Evolutionary conservation across 2,888 invertebrate species (phyloP), one percentile per base, ranked within the genome.

Genomic region (Melieria picta): DNA sequence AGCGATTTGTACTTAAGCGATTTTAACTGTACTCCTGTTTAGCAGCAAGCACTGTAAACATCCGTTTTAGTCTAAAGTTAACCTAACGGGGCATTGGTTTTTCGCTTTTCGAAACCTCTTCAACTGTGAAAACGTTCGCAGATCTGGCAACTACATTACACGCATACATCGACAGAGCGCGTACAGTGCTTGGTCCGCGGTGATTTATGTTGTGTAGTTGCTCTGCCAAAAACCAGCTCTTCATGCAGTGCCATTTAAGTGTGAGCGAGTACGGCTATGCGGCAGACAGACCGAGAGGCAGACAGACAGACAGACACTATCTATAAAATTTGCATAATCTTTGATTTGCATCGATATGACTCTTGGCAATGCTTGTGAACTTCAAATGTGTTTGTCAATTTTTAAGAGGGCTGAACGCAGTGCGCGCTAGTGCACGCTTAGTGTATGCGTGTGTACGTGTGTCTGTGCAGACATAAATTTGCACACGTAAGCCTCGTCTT

Each of bases 301-400:
- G 63, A 71, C 48, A 67, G 67, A 11, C 62, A 65, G 66, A 71
- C 67, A 67, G 72, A 16, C 16, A 16, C 16, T 67, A 74, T 74
- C 72, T 67, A 66, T 71, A 47, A 65, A 71, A 75, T 73, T 72
- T 76, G 63, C 73, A 72, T 75, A 76, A 75, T 71, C 74, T 71
- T 64, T 72, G 71, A 72, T 58, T 52, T 71, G 56, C 57, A 72
- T 65, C 67, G 74, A 68, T 71, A 65, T 72, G 68, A 57, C 70
- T 72, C 61, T 74, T 65, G 70, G 70, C 72, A 74, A 65, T 71
- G n/a, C 57, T 58, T 72, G 57, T 46, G 62, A 71, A 56, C 66
- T 71, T 65, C 64, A 65, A 52, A 50, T 45, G 63, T 48, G 13
- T 50, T 47, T 68, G 43, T 16, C 1, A 30, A 30, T 30, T 30